Evolutionary conservation across 35 echinoderm and acorn worm species (phyloP).

Genomic region (Ophioderma brevispina): DNA sequence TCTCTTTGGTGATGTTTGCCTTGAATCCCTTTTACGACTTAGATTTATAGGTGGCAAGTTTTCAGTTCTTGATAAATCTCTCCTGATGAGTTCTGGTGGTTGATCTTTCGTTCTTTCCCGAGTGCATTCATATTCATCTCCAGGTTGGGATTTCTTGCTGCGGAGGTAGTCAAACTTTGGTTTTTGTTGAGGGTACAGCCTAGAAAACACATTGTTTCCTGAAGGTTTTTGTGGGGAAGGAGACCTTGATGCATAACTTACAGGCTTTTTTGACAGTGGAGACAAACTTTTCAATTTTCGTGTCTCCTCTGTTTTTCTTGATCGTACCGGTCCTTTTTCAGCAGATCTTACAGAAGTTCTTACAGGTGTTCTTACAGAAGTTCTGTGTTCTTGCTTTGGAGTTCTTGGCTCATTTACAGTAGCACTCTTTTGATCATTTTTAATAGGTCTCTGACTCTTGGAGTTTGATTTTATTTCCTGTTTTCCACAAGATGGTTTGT

Average conservation of each 20-base stretch:
- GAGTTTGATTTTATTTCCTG: neutral
- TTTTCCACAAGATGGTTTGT: neutral
- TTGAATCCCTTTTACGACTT: neutral
- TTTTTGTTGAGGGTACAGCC: constrained; percentile 71
- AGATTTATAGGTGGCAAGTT: neutral
- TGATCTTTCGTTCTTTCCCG: constrained; percentile 36
- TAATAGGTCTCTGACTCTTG: neutral
- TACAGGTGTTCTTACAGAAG: neutral
- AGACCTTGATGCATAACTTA: neutral
- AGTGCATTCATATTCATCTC: constrained; percentile 28
- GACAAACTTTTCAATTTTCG: neutral
- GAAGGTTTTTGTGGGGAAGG: neutral
- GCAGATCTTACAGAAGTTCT: constrained; percentile 22
- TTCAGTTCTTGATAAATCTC: constrained; percentile 43
- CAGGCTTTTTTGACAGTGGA: neutral
- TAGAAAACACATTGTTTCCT: constrained; percentile 77
- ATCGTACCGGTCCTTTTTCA: neutral
- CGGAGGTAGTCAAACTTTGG: constrained; percentile 86
- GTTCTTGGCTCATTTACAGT: neutral
- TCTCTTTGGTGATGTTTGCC: neutral
- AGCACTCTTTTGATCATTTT: neutral
- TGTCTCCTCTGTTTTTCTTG: neutral
- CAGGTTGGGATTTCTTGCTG: constrained; percentile 34
- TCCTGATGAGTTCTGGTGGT: constrained; percentile 42
- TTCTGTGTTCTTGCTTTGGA: neutral